These are phyloP conservation scores for Pedetes capensis DNA, from an alignment of 2,113 vertebrate species.

Conservation along the genomic window DNA sequence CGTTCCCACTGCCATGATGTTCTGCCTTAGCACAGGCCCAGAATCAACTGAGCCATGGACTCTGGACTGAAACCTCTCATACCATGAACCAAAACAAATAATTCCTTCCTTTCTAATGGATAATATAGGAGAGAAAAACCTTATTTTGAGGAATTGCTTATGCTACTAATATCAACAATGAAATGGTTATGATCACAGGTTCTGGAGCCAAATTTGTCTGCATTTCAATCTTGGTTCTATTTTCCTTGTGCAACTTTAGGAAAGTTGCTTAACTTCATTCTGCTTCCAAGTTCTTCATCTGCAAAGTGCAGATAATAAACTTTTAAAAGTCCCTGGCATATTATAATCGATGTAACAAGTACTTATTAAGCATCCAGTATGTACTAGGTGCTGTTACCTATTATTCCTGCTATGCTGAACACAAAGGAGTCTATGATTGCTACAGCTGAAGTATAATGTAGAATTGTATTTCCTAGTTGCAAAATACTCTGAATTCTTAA, in stretches of 20 bases:
- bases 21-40: neutral
- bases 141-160: neutral
- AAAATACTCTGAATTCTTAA: slow-evolving; percentile 40
- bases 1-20: neutral
- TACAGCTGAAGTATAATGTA: neutral
- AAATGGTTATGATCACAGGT: neutral
- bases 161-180: neutral
- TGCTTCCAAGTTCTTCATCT: neutral
- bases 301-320: neutral
- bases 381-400: neutral
- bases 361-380: neutral
- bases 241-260: neutral
- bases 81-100: neutral
- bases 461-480: neutral
- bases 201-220: neutral
- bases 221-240: neutral
- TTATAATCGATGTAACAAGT: neutral
- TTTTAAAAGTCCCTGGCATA: neutral
- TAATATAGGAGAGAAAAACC: neutral
- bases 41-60: neutral
- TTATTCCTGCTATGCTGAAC: neutral
- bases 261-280: neutral
- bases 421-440: neutral
- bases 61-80: neutral
- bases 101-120: neutral